Conservation (phyloP, 2,797 vertebrate genomes). For the Poecile montanus region DNA sequence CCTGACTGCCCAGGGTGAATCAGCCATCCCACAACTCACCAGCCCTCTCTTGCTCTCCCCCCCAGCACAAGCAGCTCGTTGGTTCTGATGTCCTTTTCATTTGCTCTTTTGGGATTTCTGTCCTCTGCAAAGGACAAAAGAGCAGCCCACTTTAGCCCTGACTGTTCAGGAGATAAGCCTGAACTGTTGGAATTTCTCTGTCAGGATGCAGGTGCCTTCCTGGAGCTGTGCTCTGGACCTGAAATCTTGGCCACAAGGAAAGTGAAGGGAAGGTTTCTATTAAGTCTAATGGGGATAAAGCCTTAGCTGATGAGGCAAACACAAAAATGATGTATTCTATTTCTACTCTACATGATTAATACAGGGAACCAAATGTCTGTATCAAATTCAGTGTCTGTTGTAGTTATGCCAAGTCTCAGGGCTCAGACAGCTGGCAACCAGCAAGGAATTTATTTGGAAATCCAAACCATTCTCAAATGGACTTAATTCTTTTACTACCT, state of each 20-base stretch:
- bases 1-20: neutral
- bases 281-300: neutral
- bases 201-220: neutral
- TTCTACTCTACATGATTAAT: conserved; percentile 69
- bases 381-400: conserved; percentile 71
- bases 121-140: neutral
- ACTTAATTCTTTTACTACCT: conserved; percentile 37
- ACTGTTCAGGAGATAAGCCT: neutral
- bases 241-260: neutral
- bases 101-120: neutral
- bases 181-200: neutral
- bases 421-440: conserved; percentile 70
- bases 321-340: conserved; percentile 41
- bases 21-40: neutral
- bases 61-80: neutral
- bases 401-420: conserved; percentile 56
- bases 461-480: conserved; percentile 4
- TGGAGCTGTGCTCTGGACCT: neutral
- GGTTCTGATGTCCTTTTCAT: neutral
- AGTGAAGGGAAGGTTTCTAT: conserved; percentile 20
- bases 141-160: neutral
- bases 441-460: conserved; percentile 45
- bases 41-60: neutral
- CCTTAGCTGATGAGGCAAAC: conserved; percentile 23
- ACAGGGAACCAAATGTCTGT: conserved; percentile 70